These are phyloP conservation scores for Tamandua tetradactyla DNA, from an alignment of 2,797 vertebrate species.

Conservation along the genomic window DNA sequence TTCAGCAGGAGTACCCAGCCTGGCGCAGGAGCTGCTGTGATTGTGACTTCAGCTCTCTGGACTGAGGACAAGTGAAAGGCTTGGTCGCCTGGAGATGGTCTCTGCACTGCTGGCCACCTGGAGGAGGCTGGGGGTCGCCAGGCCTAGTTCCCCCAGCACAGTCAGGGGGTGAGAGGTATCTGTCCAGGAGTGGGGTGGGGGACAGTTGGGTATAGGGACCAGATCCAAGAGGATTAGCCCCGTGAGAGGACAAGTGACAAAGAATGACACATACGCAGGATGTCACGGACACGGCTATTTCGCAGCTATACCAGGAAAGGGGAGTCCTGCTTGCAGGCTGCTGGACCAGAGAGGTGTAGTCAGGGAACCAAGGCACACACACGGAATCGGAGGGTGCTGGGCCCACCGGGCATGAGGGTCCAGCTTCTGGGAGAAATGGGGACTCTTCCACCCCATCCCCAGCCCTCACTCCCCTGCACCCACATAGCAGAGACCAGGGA, in stretches of 20 bases:
- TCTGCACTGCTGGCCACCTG: not conserved
- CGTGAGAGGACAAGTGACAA: not conserved
- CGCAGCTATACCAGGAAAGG: not conserved
- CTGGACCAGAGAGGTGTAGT: not conserved
- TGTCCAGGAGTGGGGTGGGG: not conserved
- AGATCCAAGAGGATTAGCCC: not conserved
- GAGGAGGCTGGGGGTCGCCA: not conserved
- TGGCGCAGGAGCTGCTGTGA: slow-evolving; percentile 4
- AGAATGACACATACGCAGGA: not conserved
- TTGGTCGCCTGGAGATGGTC: not conserved
- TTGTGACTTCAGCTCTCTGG: too few species aligned
- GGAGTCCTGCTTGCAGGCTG: not conserved
- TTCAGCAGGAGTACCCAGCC: not conserved
- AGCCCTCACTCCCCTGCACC: not conserved
- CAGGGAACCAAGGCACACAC: not conserved
- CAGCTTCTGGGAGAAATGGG: not conserved
- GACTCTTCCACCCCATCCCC: not conserved
- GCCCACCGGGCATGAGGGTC: not conserved
- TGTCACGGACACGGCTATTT: too few species aligned
- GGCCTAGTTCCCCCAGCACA: not conserved
- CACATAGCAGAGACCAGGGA: not conserved
- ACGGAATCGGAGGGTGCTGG: too few species aligned
- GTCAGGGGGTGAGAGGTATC: too few species aligned
- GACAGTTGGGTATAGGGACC: not conserved
- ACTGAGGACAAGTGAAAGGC: too few species aligned